Conservation (phyloP, 2,888 invertebrate genomes). For the Chesias legatella region DNA sequence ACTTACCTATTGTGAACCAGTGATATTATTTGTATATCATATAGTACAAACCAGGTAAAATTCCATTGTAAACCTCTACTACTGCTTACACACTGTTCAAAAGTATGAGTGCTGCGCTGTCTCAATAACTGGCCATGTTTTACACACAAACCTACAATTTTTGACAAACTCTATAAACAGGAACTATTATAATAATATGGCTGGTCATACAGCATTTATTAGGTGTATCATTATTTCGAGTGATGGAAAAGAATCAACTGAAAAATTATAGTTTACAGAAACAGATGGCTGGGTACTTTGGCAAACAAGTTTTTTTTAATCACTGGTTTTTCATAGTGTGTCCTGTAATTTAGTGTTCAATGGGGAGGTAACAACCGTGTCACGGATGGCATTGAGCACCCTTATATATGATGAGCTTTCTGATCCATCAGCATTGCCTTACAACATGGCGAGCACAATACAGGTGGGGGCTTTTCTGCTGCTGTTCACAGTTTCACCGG, state of each 20-base stretch:
- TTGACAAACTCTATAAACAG: conserved; percentile 3
- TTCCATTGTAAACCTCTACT: too few relatives aligned
- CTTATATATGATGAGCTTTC: conserved; percentile 1
- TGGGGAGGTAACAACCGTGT: conserved; percentile 26
- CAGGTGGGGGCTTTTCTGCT: conserved; percentile 9
- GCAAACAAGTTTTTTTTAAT: conserved; percentile 47
- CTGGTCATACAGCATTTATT: conserved; percentile 11
- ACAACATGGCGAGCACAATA: neutral
- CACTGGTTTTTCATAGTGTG: conserved; percentile 23
- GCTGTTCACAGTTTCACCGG: conserved; percentile 21
- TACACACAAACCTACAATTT: conserved; percentile 9
- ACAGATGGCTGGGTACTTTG: conserved; percentile 25
- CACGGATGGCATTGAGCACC: conserved; percentile 1
- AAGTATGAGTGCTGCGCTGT: conserved; percentile 3
- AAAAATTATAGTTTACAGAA: conserved; percentile 31
- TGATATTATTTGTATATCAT: too few relatives aligned
- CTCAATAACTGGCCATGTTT: neutral
- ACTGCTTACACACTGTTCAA: too few relatives aligned
- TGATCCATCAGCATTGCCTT: neutral
- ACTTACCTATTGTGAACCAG: too few relatives aligned
- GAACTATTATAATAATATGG: neutral
- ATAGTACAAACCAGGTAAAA: too few relatives aligned
- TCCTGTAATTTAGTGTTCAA: conserved; percentile 42
- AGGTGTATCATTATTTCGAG: conserved; percentile 8
- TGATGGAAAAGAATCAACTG: conserved; percentile 13